Evolutionary conservation across 2,797 vertebrate species (phyloP), one percentile per base, ranked within the genome.

Genomic region (Myripristis murdjan): DNA sequence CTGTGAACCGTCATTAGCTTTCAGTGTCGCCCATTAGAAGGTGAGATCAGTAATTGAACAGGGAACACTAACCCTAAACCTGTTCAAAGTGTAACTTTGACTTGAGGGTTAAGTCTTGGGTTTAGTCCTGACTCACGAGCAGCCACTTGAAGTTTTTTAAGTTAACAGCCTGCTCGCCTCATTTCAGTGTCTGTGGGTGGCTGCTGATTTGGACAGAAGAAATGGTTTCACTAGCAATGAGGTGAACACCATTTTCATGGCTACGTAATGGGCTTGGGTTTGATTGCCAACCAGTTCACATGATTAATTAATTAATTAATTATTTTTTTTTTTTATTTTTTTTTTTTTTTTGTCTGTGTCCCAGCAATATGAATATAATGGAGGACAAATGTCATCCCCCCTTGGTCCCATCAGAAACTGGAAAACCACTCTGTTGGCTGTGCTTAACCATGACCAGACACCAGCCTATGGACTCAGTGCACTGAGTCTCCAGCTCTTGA

Each of bases 371-470:
- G 49, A 48, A n/a, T n/a, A n/a, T n/a, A 18, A 24, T 26, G 22
- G n/a, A 31, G 2, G 39, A n/a, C 51, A 65, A 51, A 65, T 46
- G 51, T 65, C 63, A 65, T 55, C 24, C 53, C 62, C 62, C 14
- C 23, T 20, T 49, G 43, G 62, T 43, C 63, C 51, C 51, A 54
- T 65, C 49, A 28, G 35, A 12, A 18, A 15, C 6, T 37, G 10
- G 7, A 51, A 15, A 23, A 33, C 14, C 18, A n/a, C 31, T 51
- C 35, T 48, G 53, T 28, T 47, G 54, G 20, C 33, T 24, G 28
- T 41, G 22, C 24, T 54, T 49, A 20, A 51, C 39, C 51, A 10
- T 44, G 51, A 33, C 63, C 63, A 46, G 63, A 63, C 63, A 55
- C 37, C 63, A 33, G 39, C 26, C 18, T 8, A 51, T 28, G 46